Percentiles rank a stretch among this genome's conserved stretches.
Conservation (phyloP, 2,888 invertebrate species). For the Pandemis cinnamomeana region DNA sequence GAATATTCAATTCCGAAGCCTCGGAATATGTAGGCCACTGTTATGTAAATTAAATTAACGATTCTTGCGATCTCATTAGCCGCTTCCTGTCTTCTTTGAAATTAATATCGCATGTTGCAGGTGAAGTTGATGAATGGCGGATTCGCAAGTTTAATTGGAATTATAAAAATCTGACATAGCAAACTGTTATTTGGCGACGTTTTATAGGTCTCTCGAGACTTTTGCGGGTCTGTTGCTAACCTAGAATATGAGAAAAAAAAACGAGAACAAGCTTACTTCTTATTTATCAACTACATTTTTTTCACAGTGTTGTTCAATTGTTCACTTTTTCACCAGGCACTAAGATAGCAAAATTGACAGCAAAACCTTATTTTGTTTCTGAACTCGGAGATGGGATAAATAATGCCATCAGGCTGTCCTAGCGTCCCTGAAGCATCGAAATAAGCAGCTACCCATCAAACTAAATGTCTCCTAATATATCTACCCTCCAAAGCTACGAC, state of each 20-base stretch:
- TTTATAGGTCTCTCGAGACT: slow-evolving; percentile 14
- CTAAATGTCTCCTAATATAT: too few species aligned
- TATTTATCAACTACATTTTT: neutral
- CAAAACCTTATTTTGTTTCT: neutral
- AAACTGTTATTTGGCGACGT: slow-evolving; percentile 31
- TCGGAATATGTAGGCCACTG: slow-evolving; percentile 50
- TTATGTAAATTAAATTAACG: slow-evolving; percentile 56
- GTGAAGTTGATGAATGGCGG: slow-evolving; percentile 51
- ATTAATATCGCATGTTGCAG: slow-evolving; percentile 48
- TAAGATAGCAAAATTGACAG: neutral
- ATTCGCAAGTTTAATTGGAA: slow-evolving; percentile 41
- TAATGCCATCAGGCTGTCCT: too few species aligned
- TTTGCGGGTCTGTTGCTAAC: slow-evolving; percentile 19
- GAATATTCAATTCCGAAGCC: slow-evolving; percentile 43
- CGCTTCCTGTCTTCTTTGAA: slow-evolving; percentile 51
- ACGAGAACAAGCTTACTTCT: neutral
- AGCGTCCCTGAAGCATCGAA: too few species aligned
- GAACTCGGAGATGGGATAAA: neutral
- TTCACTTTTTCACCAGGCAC: neutral
- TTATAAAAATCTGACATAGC: slow-evolving; percentile 31
- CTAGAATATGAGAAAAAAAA: slow-evolving; percentile 4
- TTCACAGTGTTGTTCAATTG: neutral
- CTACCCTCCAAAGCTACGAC: neutral
- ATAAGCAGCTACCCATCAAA: too few species aligned
- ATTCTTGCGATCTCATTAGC: slow-evolving; percentile 53